Conservation (phyloP, 2,888 invertebrate species). For the Torymus aiolomorphi region DNA sequence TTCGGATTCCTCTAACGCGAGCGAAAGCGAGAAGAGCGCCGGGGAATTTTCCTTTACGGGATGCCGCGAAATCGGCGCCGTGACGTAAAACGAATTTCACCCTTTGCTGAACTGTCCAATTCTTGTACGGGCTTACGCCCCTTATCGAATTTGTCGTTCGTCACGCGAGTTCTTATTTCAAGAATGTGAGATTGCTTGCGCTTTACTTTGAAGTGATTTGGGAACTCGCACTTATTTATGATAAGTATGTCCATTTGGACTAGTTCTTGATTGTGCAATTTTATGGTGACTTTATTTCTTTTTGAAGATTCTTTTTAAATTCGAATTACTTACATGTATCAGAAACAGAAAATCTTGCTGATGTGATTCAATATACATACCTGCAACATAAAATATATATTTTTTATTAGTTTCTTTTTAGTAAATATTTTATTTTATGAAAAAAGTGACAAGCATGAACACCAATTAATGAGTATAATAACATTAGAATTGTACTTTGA, state of each 20-base stretch:
- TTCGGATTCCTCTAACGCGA: not conserved
- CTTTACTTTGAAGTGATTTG: not conserved
- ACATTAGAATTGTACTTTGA: too few relatives aligned
- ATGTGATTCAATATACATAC: not conserved
- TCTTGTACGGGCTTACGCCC: not conserved
- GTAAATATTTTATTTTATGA: too few relatives aligned
- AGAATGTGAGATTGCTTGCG: not conserved
- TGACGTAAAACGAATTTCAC: constrained; percentile 42
- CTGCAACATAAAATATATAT: constrained; percentile 29
- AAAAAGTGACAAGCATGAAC: too few relatives aligned
- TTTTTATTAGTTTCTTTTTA: too few relatives aligned
- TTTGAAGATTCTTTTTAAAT: too few relatives aligned
- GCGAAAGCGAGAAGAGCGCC: not conserved
- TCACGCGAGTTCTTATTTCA: not conserved
- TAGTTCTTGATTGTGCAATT: too few relatives aligned
- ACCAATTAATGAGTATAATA: too few relatives aligned
- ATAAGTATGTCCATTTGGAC: too few relatives aligned
- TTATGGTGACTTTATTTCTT: too few relatives aligned
- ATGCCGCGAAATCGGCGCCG: constrained; percentile 26
- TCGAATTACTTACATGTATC: not conserved
- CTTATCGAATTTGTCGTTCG: constrained; percentile 20
- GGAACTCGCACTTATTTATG: too few relatives aligned
- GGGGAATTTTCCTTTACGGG: constrained; percentile 41
- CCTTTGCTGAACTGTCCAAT: constrained; percentile 36
- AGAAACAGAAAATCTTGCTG: not conserved